Base-by-base conservation (phyloP, 2,113 vertebrate genomes). In the Cnemophilus loriae region DNA sequence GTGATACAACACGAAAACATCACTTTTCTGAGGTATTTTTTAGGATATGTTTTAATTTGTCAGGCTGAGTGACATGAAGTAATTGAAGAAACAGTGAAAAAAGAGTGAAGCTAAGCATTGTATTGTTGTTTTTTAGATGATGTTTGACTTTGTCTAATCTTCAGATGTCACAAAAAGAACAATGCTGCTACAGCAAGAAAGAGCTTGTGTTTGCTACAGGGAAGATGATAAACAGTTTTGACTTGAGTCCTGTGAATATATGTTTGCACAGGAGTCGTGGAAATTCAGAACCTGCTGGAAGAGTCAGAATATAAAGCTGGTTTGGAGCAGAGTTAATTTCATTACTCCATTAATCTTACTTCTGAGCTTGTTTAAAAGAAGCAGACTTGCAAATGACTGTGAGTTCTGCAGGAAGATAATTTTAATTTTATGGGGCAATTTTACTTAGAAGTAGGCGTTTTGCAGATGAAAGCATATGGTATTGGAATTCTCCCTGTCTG, bases 401-500 rank as follows among this genome's bases (percentile, higher is more conserved):
- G 73, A 93, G 55, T 87, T 95, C 39, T 5, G 24, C 69, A 92
- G 57, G 83, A 84, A 95, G 65, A 87, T 78, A 84, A 94, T 93
- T 90, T 89, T 77, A 71, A 77, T 94, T 93, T 96, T 94, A 87
- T 85, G 47, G 30, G 71, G 5, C 39, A 65, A 46, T 96, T 85
- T 70, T 82, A 73, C n/a, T 57, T 42, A 86, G 75, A 91, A 88
- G 70, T 79, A 85, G 69, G 77, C 1, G 4, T 89, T 93, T 73
- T 87, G 55, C 67, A 91, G 82, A 78, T 87, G 79, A 89, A 94
- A 93, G 67, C 82, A 93, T 89, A 91, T 85, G 89, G 70, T 65
- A 63, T 14, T 71, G 69, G 87, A 87, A 85, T 92, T 87, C 77
- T 87, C 74, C 42, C 49, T 82, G 44, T 65, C 89, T 89, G 70